Percentiles rank a stretch among this genome's conserved stretches.
Evolutionary conservation across 2,113 vertebrate genomes (phyloP).

Genomic region (Phalacrocorax carbo): DNA sequence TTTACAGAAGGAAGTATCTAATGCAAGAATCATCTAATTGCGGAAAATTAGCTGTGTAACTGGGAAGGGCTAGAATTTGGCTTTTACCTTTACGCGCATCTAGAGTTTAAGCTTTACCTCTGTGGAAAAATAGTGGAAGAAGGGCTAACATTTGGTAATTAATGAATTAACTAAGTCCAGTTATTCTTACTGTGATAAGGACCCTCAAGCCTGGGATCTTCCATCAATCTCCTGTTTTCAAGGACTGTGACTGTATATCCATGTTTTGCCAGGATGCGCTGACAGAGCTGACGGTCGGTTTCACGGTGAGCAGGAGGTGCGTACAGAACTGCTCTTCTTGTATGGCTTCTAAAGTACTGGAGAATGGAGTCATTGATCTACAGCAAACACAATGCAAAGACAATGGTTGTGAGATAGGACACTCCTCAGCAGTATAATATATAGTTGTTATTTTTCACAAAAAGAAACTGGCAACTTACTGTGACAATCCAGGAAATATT

Average conservation of each 20-base stretch:
- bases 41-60: not conserved
- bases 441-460: not conserved
- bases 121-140: not conserved
- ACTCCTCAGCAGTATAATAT: not conserved
- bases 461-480: not conserved
- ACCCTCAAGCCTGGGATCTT: conserved; percentile 5
- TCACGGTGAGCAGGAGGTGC: conserved; percentile 59
- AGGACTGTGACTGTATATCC: conserved; percentile 76
- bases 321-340: conserved; percentile 74
- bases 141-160: not conserved
- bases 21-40: not conserved
- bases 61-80: not conserved
- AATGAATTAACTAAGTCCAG: not conserved
- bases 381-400: conserved; percentile 23
- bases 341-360: conserved; percentile 36
- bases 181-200: conserved; percentile 67
- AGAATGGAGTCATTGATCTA: conserved; percentile 65
- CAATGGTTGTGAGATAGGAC: not conserved
- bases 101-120: not conserved
- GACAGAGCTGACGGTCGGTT: conserved; percentile 76
- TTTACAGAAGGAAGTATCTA: not conserved
- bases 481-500: not conserved
- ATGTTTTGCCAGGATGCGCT: conserved; percentile 76
- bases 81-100: not conserved
- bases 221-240: conserved; percentile 66